Evolutionary conservation across 2,113 vertebrate genomes (phyloP).

Genomic region (Lampris incognitus): DNA sequence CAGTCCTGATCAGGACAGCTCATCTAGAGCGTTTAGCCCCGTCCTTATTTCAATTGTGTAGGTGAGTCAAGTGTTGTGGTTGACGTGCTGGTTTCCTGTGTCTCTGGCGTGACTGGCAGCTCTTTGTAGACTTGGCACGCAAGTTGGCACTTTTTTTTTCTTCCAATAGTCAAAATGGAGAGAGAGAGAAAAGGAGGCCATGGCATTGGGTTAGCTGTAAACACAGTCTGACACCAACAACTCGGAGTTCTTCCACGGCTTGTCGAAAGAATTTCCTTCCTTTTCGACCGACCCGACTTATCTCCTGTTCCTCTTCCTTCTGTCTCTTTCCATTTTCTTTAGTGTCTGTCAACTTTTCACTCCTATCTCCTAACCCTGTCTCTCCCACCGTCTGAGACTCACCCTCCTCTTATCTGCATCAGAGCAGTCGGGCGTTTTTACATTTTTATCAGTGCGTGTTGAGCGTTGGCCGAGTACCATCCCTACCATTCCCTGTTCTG

Average conservation of each 20-base stretch:
- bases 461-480: too few species aligned
- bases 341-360: neutral
- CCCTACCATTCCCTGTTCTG: too few species aligned
- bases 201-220: slow-evolving; percentile 8
- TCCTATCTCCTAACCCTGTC: neutral
- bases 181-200: slow-evolving; percentile 6
- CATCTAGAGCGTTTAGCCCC: too few species aligned
- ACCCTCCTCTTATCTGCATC: neutral
- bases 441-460: neutral
- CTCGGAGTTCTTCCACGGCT: slow-evolving; percentile 6
- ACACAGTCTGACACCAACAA: too few species aligned
- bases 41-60: too few species aligned
- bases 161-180: neutral
- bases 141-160: slow-evolving; percentile 11
- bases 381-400: neutral
- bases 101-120: neutral
- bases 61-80: too few species aligned
- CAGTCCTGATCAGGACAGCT: too few species aligned
- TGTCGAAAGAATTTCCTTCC: slow-evolving; percentile 15
- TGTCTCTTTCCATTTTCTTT: neutral
- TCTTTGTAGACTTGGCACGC: neutral
- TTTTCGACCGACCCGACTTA: slow-evolving; percentile 4
- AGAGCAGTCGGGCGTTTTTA: neutral
- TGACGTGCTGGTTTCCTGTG: too few species aligned
- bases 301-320: neutral